Base-by-base conservation (phyloP, 2,113 vertebrate genomes). In the Aegotheles bennettii region DNA sequence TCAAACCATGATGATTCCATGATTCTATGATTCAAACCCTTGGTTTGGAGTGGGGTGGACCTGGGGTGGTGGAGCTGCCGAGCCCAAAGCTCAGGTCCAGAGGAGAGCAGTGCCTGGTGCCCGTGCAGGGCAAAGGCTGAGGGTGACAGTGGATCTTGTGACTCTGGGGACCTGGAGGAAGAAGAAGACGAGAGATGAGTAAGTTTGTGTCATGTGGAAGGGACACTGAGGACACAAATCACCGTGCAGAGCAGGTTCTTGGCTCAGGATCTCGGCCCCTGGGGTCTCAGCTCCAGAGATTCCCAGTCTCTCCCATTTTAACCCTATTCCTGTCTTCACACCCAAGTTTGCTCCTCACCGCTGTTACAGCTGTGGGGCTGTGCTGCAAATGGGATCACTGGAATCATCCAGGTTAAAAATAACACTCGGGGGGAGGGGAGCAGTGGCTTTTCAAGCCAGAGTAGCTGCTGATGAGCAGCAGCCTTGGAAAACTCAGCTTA, bases 351-450 rank as follows among this genome's bases (percentile, higher is more conserved):
- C 84, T 78, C 23, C 89, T 79, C 73, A 11, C 56, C 4, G 77
- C 69, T 8, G 70, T 3, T 87, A 11, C 81, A 83, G 95, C 90
- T 92, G 94, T 95, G 95, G 96, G 96, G 90, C 82, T 60, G 68
- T 45, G 74, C 93, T 89, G 92, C 36, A 96, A 96, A 96, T 93
- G 96, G 96, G 96, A 96, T 96, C 96, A 88, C 95, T 94, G 95
- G 40, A 92, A 65, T 96, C 88, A 88, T 40, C 94, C 95, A 10
- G 90, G 94, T 95, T 96, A 96, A 96, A 96, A 96, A 96, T 96
- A 96, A 96, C 96, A 1, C 87, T 31, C 9, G n/a, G 84, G 92
- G 94, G 95, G 94, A 90, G 85, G 50, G 92, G 85, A 87, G 70
- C 54, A 2, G 60, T 14, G 81, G 87, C 74, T 91, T 85, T 89